These are phyloP conservation scores for Alligator sinensis DNA, from an alignment of 2,113 vertebrate species.

Conservation along the genomic window DNA sequence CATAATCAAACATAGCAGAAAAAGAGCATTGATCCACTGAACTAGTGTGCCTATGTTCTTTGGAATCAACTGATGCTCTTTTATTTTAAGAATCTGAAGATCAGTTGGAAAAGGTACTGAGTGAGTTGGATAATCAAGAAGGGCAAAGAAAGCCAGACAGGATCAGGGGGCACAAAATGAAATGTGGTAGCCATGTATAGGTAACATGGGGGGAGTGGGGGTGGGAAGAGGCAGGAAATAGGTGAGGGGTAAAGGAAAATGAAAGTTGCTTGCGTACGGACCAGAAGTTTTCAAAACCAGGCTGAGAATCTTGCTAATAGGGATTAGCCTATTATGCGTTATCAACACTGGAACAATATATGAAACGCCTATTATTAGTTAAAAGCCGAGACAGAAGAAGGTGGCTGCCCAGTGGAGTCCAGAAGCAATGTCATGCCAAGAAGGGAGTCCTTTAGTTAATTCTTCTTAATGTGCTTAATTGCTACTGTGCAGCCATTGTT, in stretches of 20 bases:
- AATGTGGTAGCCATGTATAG: not conserved
- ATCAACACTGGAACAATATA: not conserved
- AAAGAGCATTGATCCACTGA: not conserved
- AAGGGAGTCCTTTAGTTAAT: not conserved
- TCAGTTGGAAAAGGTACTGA: not conserved
- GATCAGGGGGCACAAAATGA: not conserved
- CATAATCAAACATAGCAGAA: not conserved
- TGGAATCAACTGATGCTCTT: not conserved
- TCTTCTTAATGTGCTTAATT: not conserved
- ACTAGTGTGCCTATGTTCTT: no score
- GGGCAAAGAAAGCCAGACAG: not conserved
- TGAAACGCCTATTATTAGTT: not conserved
- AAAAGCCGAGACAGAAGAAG: not conserved
- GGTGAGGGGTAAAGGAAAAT: not conserved
- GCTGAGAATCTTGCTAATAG: not conserved
- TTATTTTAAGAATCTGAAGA: not conserved
- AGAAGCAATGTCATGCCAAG: not conserved
- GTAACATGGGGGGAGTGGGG: not conserved
- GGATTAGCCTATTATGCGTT: not conserved
- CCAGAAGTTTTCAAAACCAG: not conserved
- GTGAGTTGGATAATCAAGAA: not conserved
- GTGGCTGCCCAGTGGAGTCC: not conserved
- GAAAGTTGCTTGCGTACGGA: not conserved
- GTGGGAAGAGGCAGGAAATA: not conserved
- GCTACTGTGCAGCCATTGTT: not conserved